Evolutionary conservation across 2,113 vertebrate species (phyloP).

Genomic region (Pipa parva): DNA sequence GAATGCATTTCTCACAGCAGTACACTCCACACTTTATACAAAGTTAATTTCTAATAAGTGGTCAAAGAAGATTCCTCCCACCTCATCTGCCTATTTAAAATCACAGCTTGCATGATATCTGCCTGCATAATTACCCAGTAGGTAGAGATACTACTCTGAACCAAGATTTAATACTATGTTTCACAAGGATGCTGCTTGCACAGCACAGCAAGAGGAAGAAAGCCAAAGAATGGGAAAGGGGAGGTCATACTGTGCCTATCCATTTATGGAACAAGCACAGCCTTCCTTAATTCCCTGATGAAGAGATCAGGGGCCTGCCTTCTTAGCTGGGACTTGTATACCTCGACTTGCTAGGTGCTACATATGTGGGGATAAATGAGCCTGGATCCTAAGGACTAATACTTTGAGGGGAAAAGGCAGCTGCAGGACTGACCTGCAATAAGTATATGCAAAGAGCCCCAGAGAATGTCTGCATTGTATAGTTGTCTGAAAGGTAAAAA

Average conservation of each 20-base stretch:
- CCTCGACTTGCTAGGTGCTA: constrained; percentile 15
- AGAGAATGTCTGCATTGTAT: constrained; percentile 62
- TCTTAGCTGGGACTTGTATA: constrained; percentile 3
- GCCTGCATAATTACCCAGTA: not conserved
- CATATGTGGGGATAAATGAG: constrained; percentile 18
- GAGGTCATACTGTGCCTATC: constrained; percentile 16
- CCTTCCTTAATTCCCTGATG: constrained; percentile 30
- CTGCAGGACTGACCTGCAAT: constrained; percentile 14
- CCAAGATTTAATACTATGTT: not conserved
- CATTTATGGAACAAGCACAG: constrained; percentile 31
- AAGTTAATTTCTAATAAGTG: not conserved
- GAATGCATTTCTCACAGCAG: too few species aligned
- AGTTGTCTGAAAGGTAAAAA: constrained; percentile 64
- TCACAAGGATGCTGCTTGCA: constrained; percentile 1
- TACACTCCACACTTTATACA: too few species aligned
- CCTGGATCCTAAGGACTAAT: constrained; percentile 9
- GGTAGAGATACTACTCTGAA: constrained; percentile 6
- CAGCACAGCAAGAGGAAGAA: not conserved
- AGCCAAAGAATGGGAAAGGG: constrained; percentile 21
- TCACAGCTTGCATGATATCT: not conserved
- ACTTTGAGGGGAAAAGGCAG: not conserved
- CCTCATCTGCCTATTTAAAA: not conserved
- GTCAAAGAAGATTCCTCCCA: not conserved
- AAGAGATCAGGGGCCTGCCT: constrained; percentile 19
- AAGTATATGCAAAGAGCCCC: constrained; percentile 3